phyloP scores from a whole-genome alignment of 2,113 vertebrate species.

The Coturnix japonica region DNA sequence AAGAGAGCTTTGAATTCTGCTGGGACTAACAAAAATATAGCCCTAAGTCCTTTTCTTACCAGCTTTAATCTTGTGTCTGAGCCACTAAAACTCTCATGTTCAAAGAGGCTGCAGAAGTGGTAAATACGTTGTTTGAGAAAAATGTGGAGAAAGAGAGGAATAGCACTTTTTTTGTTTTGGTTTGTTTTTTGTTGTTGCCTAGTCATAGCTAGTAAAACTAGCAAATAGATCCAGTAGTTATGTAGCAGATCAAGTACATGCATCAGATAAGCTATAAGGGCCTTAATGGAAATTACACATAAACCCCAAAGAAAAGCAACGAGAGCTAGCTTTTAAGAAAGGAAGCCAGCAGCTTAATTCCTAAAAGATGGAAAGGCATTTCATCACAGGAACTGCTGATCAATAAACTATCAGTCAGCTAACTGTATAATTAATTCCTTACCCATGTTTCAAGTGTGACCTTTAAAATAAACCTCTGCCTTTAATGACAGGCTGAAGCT shows the following conservation, averaged over 20 bases:
- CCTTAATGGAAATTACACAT: not conserved
- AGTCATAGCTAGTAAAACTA: not conserved
- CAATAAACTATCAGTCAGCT: not conserved
- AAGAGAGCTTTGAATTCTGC: not conserved
- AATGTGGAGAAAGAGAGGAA: not conserved
- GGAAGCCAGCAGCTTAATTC: not conserved
- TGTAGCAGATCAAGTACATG: not conserved
- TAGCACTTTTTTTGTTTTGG: not conserved
- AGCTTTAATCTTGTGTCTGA: not conserved
- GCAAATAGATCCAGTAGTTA: not conserved
- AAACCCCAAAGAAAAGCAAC: not conserved
- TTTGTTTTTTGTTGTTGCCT: not conserved
- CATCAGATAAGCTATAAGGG: not conserved
- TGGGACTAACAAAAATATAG: not conserved
- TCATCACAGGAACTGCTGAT: not conserved
- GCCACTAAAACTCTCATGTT: not conserved
- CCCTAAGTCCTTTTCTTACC: not conserved
- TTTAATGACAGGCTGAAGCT: not conserved
- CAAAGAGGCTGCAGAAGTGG: not conserved
- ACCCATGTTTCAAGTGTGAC: not conserved
- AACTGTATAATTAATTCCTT: fast-evolving
- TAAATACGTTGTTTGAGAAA: not conserved
- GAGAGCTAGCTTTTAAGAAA: not conserved
- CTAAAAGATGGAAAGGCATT: not conserved
- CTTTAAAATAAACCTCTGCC: not conserved